Conservation (phyloP, 2,888 invertebrate genomes). For the Cryptus viduatorius region DNA sequence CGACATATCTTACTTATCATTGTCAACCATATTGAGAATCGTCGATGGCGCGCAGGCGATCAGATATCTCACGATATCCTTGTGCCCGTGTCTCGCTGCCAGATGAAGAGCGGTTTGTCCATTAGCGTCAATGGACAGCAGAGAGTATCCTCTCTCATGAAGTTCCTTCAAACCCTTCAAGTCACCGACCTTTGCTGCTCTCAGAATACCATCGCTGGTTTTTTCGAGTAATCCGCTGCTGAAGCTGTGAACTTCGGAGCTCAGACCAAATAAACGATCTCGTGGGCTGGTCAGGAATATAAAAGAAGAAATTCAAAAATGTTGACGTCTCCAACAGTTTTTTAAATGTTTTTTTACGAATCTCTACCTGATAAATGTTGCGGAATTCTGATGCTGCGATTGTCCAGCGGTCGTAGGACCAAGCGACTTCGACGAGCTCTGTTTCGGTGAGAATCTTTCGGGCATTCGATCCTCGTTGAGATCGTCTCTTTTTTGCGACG, state of each 20-base stretch:
- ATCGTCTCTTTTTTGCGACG: conserved; percentile 31
- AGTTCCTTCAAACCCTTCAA: conserved; percentile 93
- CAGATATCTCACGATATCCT: conserved; percentile 95
- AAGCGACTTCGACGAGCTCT: conserved; percentile 75
- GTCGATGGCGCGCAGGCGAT: conserved; percentile 94
- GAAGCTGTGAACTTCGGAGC: conserved; percentile 82
- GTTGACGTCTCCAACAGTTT: too few species aligned
- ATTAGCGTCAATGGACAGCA: conserved; percentile 92
- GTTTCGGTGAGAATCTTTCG: conserved; percentile 68
- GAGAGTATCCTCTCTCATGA: conserved; percentile 93
- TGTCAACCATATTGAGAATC: conserved; percentile 94
- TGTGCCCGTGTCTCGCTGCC: conserved; percentile 94
- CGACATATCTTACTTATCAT: conserved; percentile 89
- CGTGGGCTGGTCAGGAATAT: conserved; percentile 76
- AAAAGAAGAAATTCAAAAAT: neutral
- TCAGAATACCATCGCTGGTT: conserved; percentile 92
- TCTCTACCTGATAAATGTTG: conserved; percentile 79
- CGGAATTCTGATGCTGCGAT: conserved; percentile 74
- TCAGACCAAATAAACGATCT: conserved; percentile 82
- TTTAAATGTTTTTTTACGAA: neutral
- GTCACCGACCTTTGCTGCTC: conserved; percentile 94
- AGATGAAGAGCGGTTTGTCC: conserved; percentile 97
- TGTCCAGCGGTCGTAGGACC: conserved; percentile 72
- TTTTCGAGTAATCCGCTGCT: conserved; percentile 92
- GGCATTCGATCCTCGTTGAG: conserved; percentile 68